A percentile compares a stretch with the other conserved stretches of the same genome.
phyloP scores from a whole-genome alignment of 2,113 vertebrate genomes.

The Oryzias woworae region DNA sequence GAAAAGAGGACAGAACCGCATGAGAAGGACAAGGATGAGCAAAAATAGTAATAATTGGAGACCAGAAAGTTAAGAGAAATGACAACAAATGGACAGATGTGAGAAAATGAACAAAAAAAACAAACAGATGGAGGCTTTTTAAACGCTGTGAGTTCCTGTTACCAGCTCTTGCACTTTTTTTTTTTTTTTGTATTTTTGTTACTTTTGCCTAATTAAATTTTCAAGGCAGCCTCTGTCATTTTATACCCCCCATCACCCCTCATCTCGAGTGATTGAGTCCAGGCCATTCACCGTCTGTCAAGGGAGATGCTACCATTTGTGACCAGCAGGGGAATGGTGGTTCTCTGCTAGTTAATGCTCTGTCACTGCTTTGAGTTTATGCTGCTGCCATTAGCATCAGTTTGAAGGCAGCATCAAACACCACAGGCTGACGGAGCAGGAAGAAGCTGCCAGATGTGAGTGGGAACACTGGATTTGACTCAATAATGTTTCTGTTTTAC shows the following conservation, averaged over 20 bases:
- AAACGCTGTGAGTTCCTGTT: not conserved
- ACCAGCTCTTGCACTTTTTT: not conserved
- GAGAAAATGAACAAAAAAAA: slow-evolving; percentile 3
- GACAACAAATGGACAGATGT: slow-evolving; percentile 1
- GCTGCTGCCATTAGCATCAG: slow-evolving; percentile 3
- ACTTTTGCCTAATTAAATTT: slow-evolving; percentile 13
- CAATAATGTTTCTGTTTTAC: too few relatives aligned
- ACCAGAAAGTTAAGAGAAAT: not conserved
- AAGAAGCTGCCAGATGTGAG: not conserved
- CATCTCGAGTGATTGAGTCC: slow-evolving; percentile 37
- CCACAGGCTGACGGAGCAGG: slow-evolving; percentile 5
- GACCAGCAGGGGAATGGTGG: slow-evolving; percentile 57
- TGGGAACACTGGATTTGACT: too few relatives aligned
- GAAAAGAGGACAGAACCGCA: not conserved
- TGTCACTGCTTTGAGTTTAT: slow-evolving; percentile 7
- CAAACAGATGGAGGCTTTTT: slow-evolving; percentile 8
- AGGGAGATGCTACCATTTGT: slow-evolving; percentile 52
- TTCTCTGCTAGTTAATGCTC: slow-evolving; percentile 36
- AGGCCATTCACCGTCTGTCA: slow-evolving; percentile 46
- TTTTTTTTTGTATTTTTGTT: not conserved
- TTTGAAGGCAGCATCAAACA: slow-evolving; percentile 4
- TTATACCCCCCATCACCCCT: not conserved
- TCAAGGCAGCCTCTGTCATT: not conserved
- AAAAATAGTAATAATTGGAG: not conserved
- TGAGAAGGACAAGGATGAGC: not conserved